Base-by-base conservation (phyloP, 2,888 invertebrate species). In the Watsonalla binaria region DNA sequence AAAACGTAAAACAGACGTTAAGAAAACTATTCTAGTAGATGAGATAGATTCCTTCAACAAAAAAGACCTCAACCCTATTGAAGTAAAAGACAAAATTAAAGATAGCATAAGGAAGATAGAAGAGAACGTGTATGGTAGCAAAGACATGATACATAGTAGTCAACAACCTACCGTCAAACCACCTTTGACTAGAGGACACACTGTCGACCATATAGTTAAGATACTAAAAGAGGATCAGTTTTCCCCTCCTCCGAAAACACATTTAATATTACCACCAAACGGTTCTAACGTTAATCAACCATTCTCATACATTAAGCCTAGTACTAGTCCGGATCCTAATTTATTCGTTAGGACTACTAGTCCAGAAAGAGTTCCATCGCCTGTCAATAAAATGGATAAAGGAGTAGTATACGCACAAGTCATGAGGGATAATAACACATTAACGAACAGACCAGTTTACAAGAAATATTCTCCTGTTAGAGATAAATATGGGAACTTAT, bases 361-460 rank as follows among this genome's bases (percentile, higher is more conserved):
- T 76, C 90, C 90, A 39, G 90, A 90, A 37, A 81, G 86, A 75
- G 74, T 77, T 6, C 83, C 91, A 55, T 78, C 90, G 14, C 90
- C 91, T 72, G 63, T 90, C 47, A 86, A 92, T 72, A 72, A 85
- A 81, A 82, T 87, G 85, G 91, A 92, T 65, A 89, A 92, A 68
- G 92, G 93, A 61, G 92, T 95, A 33, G 95, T 96, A 50, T 96
- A 96, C 73, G 96, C 96, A 6, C 95, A 96, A 78, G 94, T 96
- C 5, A 92, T 94, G 0, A 90, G 82, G 82, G 92, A 83, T 67
- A 82, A 75, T 65, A 80, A 80, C 33, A 80, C 82, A 52, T 73
- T 70, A 42, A 72, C 76, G 5, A 76, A 72, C 56, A 24, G 66
- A 66, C 35, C 85, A 86, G 63, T 92, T 93, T 15, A 92, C 61